Evolutionary conservation across 2,113 vertebrate species (phyloP), one percentile per base, ranked within the genome.

Genomic region (Phycodurus eques): DNA sequence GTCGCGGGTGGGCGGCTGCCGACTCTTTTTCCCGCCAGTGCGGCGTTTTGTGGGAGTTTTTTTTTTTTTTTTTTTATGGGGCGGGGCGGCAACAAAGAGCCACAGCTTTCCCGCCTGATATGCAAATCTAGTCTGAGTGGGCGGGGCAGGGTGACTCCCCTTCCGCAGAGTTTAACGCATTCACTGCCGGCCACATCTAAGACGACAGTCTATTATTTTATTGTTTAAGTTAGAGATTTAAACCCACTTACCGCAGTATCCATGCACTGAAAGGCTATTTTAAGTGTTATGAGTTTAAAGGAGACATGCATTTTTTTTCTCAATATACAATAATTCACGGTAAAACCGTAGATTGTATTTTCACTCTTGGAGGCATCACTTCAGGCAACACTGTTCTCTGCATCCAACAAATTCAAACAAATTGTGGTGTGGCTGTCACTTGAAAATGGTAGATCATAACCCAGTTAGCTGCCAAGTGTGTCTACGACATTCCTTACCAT

Each of bases 1-100:
- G 79, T 88, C 67, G 75, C 73, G 83, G 72, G 75, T 85, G 71
- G 53, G 43, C 77, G 47, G 74, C 53, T 72, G 80, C 83, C 68
- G 78, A 79, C 64, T 46, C 85, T 75, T 87, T 91, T 91, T 91
- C 89, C 88, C 88, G 85, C 90, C 87, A 89, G 89, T 88, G 87
- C 87, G 8, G 85, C 51, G 74, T 82, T 87, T 88, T 80, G 82
- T 87, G 85, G 88, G 91, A 44, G 88, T 80, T 59, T 77, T 73
- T 75, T 65, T 80, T 83, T 80, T 59, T 22, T 56, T 11, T 56
- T 22, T 22, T n/a, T 31, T 5, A 35, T 61, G 14, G 63, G 71
- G 71, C 82, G 46, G 62, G 0, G 47, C 59, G 68, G 85, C 88
- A 89, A 90, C 85, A 90, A 87, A 92, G 87, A 73, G 67, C 49